phyloP scores from a whole-genome alignment of 2,888 invertebrate species.

The Alloplasta piceator region DNA sequence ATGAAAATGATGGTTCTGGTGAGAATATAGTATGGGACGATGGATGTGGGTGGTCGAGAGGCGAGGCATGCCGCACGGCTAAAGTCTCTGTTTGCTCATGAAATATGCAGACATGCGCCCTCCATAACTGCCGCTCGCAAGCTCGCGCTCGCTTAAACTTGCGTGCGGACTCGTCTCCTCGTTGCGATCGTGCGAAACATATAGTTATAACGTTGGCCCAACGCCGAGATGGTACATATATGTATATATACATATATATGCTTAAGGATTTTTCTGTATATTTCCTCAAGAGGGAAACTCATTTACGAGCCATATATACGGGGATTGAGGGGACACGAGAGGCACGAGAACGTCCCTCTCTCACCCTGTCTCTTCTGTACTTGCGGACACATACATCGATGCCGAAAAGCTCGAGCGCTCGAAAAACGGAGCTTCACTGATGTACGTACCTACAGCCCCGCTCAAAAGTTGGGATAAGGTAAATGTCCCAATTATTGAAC shows the following conservation, averaged over 20 bases:
- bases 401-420: conserved; percentile 31
- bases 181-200: conserved; percentile 34
- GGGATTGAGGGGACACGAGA: too few species aligned
- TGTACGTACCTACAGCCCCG: conserved; percentile 35
- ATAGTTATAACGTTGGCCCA: conserved; percentile 3
- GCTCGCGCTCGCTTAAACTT: conserved; percentile 73
- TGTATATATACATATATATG: conserved; percentile 44
- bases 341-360: conserved; percentile 11
- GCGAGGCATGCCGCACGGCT: conserved; percentile 70
- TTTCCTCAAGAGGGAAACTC: conserved; percentile 71
- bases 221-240: neutral
- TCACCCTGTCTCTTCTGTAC: conserved; percentile 10
- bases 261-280: conserved; percentile 76
- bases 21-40: conserved; percentile 56
- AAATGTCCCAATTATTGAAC: too few species aligned
- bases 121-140: conserved; percentile 76
- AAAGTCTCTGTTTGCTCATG: conserved; percentile 82
- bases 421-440: conserved; percentile 16
- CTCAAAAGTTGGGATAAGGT: too few species aligned
- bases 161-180: conserved; percentile 74
- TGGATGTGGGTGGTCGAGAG: conserved; percentile 55
- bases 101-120: conserved; percentile 81
- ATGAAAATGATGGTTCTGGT: conserved; percentile 62
- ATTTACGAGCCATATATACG: conserved; percentile 51
- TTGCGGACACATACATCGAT: conserved; percentile 35